Base-by-base conservation (phyloP, 2,113 vertebrate genomes). In the Astatoreochromis straeleni region DNA sequence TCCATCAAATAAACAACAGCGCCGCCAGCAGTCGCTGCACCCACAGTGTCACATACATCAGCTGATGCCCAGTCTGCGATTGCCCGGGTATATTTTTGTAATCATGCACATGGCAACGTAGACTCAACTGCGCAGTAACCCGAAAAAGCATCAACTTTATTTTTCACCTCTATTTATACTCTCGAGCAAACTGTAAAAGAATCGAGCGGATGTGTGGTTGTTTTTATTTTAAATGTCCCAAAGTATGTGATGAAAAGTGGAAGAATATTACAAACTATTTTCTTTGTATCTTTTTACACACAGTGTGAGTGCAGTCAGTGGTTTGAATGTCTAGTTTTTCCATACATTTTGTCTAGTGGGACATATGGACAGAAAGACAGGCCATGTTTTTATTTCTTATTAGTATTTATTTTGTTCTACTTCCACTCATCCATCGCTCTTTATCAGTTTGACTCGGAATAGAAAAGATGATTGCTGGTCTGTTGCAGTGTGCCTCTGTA, bases 1-100 rank as follows among this genome's bases (percentile, higher is more conserved):
- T 88, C 94, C 78, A 83, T 40, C 86, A 96, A 96, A 88, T 96
- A 87, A 95, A 79, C 49, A 33, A 40, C 53, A 9, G 6, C 49
- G 5, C 12, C 2, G 3, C 3, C 38, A 17, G 16, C 40, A 6
- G 38, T 7, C 5, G 2, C 81, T 42, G 35, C 82, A 60, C 83
- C 80, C 26, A 19, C 42, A 9, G 5, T 24, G 80, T 60, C 38
- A 63, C 75, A 26, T 31, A 24, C 24, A 65, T 57, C 31, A 81
- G 53, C 88, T 80, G 54, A 84, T 16, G 33, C 81, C 19, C 38
- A 63, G 14, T 82, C 83, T 60, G 47, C n/a, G 3, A 54, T 55
- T 68, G 70, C 83, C 47, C 55, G 29, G 57, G n/a, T 88, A 78
- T 91, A 82, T 93, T 84, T 91, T 91, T 91, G 58, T 87, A 81